Evolutionary conservation across 2,113 vertebrate species (phyloP).

Genomic region (Campylomormyrus tamandua): DNA sequence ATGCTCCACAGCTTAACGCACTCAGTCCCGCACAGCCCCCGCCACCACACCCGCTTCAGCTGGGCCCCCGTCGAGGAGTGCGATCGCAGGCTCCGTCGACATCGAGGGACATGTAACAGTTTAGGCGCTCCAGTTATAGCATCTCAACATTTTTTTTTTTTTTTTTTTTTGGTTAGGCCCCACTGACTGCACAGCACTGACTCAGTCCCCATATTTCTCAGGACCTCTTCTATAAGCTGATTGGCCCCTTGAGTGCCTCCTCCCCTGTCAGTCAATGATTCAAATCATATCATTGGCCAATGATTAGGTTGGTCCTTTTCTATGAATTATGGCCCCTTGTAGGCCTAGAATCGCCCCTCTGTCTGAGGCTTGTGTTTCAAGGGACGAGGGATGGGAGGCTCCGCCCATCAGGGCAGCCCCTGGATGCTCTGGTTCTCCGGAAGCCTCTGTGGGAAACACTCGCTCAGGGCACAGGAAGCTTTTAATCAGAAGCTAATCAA

Average conservation of each 20-base stretch:
- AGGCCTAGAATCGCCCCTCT: background rate
- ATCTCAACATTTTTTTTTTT: background rate
- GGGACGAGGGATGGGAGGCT: background rate
- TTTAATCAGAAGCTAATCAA: background rate
- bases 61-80: background rate
- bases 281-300: background rate
- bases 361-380: background rate
- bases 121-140: background rate
- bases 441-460: background rate
- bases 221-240: background rate
- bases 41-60: background rate
- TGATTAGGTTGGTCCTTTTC: background rate
- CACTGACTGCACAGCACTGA: background rate
- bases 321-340: background rate
- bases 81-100: background rate
- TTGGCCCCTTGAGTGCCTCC: background rate
- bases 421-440: background rate
- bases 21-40: background rate
- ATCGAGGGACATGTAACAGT: constrained; percentile 1
- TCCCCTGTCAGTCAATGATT: background rate
- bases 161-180: background rate
- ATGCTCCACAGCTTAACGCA: background rate
- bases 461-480: background rate
- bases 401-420: background rate
- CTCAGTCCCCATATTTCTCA: background rate